Base-by-base conservation (phyloP, 2,888 invertebrate species). In the Eurois occulta region DNA sequence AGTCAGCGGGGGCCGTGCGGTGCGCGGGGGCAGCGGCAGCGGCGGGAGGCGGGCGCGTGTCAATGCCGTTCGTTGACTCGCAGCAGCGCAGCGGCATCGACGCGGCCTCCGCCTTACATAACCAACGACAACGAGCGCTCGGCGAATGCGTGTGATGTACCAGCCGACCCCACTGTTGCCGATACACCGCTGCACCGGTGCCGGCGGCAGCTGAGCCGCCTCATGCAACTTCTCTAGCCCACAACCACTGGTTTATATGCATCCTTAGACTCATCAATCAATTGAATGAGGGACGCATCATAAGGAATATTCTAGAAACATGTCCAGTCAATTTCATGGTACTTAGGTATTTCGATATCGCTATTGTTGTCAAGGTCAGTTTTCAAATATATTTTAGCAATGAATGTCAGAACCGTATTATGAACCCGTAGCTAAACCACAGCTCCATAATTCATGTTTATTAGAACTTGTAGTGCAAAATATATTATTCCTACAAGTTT, bases 51-150 rank as follows among this genome's bases (percentile, higher is more conserved):
- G 92, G 94, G 92, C 92, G 92, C 96, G 95, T 96, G 96, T 96
- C 96, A 96, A 96, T 96, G 96, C 96, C 96, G 96, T 95, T 95
- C 96, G 96, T 96, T 96, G 96, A 96, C 96, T 96, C 95, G 94
- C 90, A 92, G 92, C 95, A 94, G 93, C 95, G 92, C 95, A 94
- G 93, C 95, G 94, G 94, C 95, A 94, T 93, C 95, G 95, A 89
- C 93, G 95, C 94, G 96, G 96, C 95, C 95, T 96, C 96, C 94
- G 94, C 94, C 96, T 96, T 96, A 96, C 96, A 96, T 96, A 96
- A 96, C 96, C 95, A 95, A 91, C 96, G 95, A 96, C 96, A 95
- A 96, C 95, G 93, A 94, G 93, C 94, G 94, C 90, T 93, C 92
- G 89, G 88, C 93, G 92, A 94, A 93, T 95, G 95, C 95, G 94